Conservation (phyloP, 2,113 vertebrate genomes). For the Eonycteris spelaea region DNA sequence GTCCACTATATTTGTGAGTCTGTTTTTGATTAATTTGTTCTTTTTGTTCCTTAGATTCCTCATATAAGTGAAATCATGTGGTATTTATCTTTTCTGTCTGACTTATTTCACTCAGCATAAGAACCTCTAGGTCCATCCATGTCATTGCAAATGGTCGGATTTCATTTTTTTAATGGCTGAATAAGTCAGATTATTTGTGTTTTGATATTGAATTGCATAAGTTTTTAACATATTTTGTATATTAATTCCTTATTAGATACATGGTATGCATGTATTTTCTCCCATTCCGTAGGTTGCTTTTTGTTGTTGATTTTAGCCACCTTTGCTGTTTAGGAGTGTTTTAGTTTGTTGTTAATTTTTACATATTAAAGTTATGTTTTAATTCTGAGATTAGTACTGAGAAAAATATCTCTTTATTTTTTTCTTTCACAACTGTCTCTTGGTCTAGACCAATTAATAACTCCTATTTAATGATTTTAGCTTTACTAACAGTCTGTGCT, state of each 20-base stretch:
- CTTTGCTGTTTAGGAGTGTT: neutral
- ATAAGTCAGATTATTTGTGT: neutral
- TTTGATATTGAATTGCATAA: neutral
- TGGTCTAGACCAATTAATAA: constrained; percentile 11
- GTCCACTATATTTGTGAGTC: too few relatives aligned
- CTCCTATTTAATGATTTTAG: neutral
- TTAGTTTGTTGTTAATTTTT: neutral
- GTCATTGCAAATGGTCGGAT: too few relatives aligned
- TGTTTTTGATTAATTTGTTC: too few relatives aligned
- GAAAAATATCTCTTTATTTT: neutral
- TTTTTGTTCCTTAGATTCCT: too few relatives aligned
- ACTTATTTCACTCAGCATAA: too few relatives aligned
- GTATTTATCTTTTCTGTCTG: too few relatives aligned
- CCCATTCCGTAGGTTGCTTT: neutral
- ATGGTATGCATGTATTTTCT: neutral
- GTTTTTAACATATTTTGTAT: neutral
- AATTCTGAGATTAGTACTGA: constrained; percentile 1
- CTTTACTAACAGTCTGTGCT: neutral
- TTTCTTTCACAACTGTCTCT: neutral
- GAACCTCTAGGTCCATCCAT: too few relatives aligned
- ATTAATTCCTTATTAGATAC: neutral
- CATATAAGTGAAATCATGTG: too few relatives aligned
- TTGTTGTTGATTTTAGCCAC: neutral
- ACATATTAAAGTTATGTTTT: neutral
- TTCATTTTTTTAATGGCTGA: too few relatives aligned